Conservation (phyloP, 35 echinoderm and acorn worm genomes). For the Anneissia japonica region DNA sequence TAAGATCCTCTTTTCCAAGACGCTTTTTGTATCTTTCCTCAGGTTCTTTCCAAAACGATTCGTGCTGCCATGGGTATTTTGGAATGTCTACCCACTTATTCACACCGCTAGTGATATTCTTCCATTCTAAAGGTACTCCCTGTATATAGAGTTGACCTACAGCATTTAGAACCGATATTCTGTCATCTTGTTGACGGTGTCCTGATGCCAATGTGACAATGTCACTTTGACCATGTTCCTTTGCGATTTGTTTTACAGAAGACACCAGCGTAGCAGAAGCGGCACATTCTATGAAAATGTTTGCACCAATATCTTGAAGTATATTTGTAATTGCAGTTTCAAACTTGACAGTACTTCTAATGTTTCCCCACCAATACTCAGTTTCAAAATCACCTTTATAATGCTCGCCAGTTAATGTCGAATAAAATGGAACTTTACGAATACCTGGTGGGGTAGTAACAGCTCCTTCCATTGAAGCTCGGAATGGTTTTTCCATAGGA, state of each 20-base stretch:
- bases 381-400: conserved; percentile 71
- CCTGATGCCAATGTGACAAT: conserved; percentile 42
- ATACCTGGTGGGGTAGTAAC: conserved; percentile 35
- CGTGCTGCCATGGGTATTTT: conserved; percentile 70
- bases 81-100: conserved; percentile 47
- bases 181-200: conserved; percentile 60
- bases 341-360: conserved; percentile 67
- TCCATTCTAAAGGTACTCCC: conserved; percentile 58
- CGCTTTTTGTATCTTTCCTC: conserved; percentile 61
- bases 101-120: conserved; percentile 35
- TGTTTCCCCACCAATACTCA: conserved; percentile 91
- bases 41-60: conserved; percentile 55
- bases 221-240: conserved; percentile 15
- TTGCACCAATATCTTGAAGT: conserved; percentile 34
- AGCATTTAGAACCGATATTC: conserved; percentile 36
- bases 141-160: conserved; percentile 38
- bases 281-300: conserved; percentile 66
- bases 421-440: conserved; percentile 48
- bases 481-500: conserved; percentile 58
- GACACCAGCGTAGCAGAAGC: conserved; percentile 75
- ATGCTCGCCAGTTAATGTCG: conserved; percentile 59
- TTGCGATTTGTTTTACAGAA: conserved; percentile 56
- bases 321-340: conserved; percentile 60
- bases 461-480: conserved; percentile 45
- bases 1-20: conserved; percentile 65